Conservation (phyloP, 2,888 invertebrate species). For the Drosophila hamatofila region DNA sequence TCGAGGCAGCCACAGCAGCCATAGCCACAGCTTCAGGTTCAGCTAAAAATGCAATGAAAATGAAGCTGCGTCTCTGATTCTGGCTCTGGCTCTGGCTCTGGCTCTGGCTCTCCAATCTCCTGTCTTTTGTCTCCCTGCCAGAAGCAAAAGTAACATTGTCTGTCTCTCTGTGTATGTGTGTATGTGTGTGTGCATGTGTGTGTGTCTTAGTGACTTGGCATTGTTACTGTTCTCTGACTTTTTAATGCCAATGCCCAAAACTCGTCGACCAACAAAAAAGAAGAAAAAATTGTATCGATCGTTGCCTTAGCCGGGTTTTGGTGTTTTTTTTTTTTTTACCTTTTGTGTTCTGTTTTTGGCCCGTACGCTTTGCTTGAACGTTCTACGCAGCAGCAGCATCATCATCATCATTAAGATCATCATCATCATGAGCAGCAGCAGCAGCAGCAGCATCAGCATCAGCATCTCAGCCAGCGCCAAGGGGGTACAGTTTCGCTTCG, state of each 20-base stretch:
- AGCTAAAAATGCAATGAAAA: slow-evolving; percentile 76
- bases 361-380: slow-evolving; percentile 58
- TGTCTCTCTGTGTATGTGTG: slow-evolving; percentile 15
- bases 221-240: slow-evolving; percentile 77
- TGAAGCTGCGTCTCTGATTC: slow-evolving; percentile 53
- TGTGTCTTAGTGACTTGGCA: slow-evolving; percentile 61
- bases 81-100: slow-evolving; percentile 22
- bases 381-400: slow-evolving; percentile 66
- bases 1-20: slow-evolving; percentile 39
- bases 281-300: slow-evolving; percentile 72
- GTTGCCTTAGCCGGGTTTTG: slow-evolving; percentile 50
- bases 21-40: slow-evolving; percentile 19
- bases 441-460: slow-evolving; percentile 35
- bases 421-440: slow-evolving; percentile 35
- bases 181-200: slow-evolving; percentile 31
- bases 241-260: slow-evolving; percentile 77
- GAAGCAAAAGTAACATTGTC: slow-evolving; percentile 54
- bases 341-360: slow-evolving; percentile 72
- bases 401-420: slow-evolving; percentile 49
- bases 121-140: slow-evolving; percentile 59
- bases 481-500: slow-evolving; percentile 83
- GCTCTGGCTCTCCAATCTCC: slow-evolving; percentile 32
- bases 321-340: slow-evolving; percentile 34
- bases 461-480: slow-evolving; percentile 57
- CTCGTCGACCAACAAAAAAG: slow-evolving; percentile 52